phyloP scores from a whole-genome alignment of 2,113 vertebrate species.

The Amphilophus citrinellus region DNA sequence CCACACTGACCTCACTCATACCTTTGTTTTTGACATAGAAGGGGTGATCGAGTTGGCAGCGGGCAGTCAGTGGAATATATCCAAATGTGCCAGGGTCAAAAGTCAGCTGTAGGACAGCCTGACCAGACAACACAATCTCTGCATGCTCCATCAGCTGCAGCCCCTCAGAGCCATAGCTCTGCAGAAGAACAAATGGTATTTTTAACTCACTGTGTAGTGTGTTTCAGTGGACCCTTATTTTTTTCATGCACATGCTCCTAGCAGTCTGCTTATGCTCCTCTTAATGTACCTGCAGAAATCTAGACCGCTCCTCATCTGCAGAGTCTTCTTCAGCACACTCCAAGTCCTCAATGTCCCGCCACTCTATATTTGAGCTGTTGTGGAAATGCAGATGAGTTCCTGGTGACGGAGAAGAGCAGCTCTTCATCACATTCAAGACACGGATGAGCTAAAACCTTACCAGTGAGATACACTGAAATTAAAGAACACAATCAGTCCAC shows the following conservation, averaged over 20 bases:
- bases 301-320: conserved; percentile 78
- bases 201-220: not conserved
- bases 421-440: not conserved
- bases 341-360: conserved; percentile 93
- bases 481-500: not conserved
- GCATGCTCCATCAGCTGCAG: conserved; percentile 91
- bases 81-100: conserved; percentile 95
- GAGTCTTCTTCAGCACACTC: conserved; percentile 77
- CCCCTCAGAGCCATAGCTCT: conserved; percentile 94
- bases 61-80: conserved; percentile 86
- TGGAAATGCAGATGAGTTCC: conserved; percentile 93
- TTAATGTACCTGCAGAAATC: conserved; percentile 59
- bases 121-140: conserved; percentile 90
- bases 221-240: not conserved
- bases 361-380: conserved; percentile 85
- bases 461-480: not conserved
- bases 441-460: too few relatives aligned
- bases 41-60: conserved; percentile 94
- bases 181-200: not conserved
- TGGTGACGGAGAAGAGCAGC: conserved; percentile 56
- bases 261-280: not conserved
- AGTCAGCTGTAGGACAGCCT: conserved; percentile 93
- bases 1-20: conserved; percentile 49
- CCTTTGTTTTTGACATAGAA: conserved; percentile 99
- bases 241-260: not conserved